Evolutionary conservation across 2,888 invertebrate genomes (phyloP), one percentile per base, ranked within the genome.

Genomic region (Omphaloscelis lunosa): DNA sequence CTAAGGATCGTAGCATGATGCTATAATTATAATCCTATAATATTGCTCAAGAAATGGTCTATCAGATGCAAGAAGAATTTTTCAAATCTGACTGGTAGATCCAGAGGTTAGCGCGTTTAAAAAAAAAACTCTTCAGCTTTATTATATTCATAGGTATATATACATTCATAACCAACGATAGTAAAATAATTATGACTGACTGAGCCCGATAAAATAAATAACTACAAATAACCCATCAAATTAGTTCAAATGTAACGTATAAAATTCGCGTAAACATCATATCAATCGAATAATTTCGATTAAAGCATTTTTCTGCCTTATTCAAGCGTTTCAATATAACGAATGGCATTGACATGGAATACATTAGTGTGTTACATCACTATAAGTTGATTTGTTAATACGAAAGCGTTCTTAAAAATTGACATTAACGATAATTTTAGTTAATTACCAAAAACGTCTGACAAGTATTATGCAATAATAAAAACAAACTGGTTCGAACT

Each of bases 401-500:
- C 15, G 76, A 74, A 72, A 84, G 75, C 79, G 79, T 71, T 80
- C 77, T 84, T 86, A 84, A 88, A 88, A 63, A 61, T 82, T 86
- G 70, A 86, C 82, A 87, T 89, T 90, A 90, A 89, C 80, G 87
- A 86, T 88, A 80, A 74, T 85, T 90, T 88, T 86, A 79, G 86
- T 87, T 91, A 92, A 91, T 92, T 90, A 90, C 87, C 83, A 80
- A 90, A 90, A 89, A 86, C 83, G 71, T 71, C 77, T 66, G 73
- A 61, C 77, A 85, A 77, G 82, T 84, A 91, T 91, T 89, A 89
- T 87, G 89, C 85, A 88, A 89, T 85, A 87, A 88, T 86, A 90
- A 93, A 92, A 88, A 87, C 84, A 90, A 93, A 92, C 91, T 92
- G 91, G 91, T 91, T 86, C 91, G 89, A 84, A 88, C 87, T 89